These are phyloP conservation scores for Aptenodytes patagonicus DNA, from an alignment of 2,113 vertebrate species.

Conservation along the genomic window DNA sequence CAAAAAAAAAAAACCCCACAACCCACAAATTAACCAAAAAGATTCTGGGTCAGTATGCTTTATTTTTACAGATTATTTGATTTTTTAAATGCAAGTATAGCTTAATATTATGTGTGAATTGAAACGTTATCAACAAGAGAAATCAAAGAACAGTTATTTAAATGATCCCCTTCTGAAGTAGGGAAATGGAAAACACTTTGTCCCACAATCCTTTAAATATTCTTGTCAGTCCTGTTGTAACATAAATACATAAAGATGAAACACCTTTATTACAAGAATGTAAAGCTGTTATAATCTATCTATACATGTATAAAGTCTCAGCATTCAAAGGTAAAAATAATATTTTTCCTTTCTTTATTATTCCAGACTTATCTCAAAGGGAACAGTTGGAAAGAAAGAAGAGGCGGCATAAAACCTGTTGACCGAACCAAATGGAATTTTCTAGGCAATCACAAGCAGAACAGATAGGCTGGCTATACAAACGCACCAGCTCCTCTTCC, in stretches of 20 bases:
- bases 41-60: not conserved
- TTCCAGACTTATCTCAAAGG: slow-evolving; percentile 18
- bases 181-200: not conserved
- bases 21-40: not conserved
- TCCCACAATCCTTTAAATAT: not conserved
- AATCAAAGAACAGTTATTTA: not conserved
- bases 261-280: not conserved
- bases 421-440: not conserved
- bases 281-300: not conserved
- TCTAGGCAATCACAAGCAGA: not conserved
- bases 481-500: not conserved
- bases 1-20: too few species aligned
- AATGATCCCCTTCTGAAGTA: not conserved
- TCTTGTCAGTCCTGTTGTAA: not conserved
- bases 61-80: not conserved
- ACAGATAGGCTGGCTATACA: not conserved
- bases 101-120: not conserved
- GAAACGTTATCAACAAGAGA: not conserved
- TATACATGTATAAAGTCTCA: not conserved
- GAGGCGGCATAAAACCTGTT: not conserved
- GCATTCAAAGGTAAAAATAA: not conserved
- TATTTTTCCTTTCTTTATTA: not conserved
- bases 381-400: not conserved
- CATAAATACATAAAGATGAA: not conserved
- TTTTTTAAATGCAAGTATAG: not conserved